Base-by-base conservation (phyloP, 2,888 invertebrate genomes). In the Leptinotarsa peninsularis region DNA sequence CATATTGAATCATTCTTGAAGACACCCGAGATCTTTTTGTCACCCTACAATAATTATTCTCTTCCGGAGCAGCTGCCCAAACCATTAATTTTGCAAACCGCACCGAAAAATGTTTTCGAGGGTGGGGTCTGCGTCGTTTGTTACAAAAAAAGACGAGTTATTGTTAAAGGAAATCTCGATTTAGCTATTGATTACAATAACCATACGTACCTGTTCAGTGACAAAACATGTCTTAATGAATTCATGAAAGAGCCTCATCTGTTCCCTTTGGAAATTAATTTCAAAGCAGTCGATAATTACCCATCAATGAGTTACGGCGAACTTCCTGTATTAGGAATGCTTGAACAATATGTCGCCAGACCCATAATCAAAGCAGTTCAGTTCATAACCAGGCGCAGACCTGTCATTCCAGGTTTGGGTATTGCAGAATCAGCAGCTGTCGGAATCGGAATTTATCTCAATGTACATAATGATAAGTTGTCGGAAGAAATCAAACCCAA, bases 91-190 rank as follows among this genome's bases (percentile, higher is more conserved):
- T 77, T 78, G 15, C 77, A 76, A n/a, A 74, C 80, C 13, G 67
- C 71, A 4, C 85, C 85, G 0, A 74, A 74, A 3, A 79, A 85
- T 71, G 84, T 91, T 50, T 90, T 90, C 78, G 90, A 90, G 85
- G 87, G 90, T 76, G 93, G 93, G 1, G 85, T 89, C 75, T 93
- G 93, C 83, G 88, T 92, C 43, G 91, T 93, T 0, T 91, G 91
- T 49, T 93, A 92, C 81, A 90, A 90, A 67, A 89, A 91, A 78
- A 89, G 90, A 80, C 91, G 91, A 4, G 81, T 87, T 2, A 89
- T 90, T 79, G 87, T 85, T 71, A 85, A 85, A 60, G 93, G 93
- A 0, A 84, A 81, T 63, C 80, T 85, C 49, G 84, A 89, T 21
- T 89, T 88, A 74, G 91, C 91, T 5, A 90, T 90, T 3, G 84